These are phyloP conservation scores for Drosophila greeni DNA, from an alignment of 2,888 invertebrate genomes.

Conservation along the genomic window DNA sequence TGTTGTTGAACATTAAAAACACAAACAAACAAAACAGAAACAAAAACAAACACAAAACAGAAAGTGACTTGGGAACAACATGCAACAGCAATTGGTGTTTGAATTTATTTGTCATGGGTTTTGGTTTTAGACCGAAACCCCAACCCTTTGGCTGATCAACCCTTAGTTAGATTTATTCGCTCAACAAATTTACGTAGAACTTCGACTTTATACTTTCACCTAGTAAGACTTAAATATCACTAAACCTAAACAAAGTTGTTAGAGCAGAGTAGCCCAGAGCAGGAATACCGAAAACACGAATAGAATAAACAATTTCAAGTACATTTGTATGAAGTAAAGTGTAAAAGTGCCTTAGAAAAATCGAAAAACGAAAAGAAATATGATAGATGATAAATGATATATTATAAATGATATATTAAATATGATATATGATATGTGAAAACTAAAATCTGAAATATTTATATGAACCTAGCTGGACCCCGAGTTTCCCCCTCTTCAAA, in stretches of 20 bases:
- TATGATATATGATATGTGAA: constrained; percentile 14
- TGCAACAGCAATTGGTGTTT: constrained; percentile 55
- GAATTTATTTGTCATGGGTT: constrained; percentile 50
- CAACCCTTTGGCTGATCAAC: constrained; percentile 14
- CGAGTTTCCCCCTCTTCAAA: constrained; percentile 40
- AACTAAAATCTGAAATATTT: constrained; percentile 29
- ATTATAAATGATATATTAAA: constrained; percentile 11
- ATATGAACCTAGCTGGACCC: constrained; percentile 27
- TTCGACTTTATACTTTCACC: constrained; percentile 43
- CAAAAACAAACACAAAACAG: constrained; percentile 1
- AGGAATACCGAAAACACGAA: constrained; percentile 30
- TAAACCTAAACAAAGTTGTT: constrained; percentile 39
- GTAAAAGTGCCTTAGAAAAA: constrained; percentile 72
- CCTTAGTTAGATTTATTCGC: constrained; percentile 45
- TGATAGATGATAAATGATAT: background rate
- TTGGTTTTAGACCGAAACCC: constrained; percentile 9
- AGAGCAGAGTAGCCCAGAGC: constrained; percentile 38
- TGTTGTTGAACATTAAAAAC: constrained; percentile 34
- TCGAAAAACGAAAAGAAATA: constrained; percentile 22
- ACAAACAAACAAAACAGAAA: background rate
- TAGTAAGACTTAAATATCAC: constrained; percentile 49
- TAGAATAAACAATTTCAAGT: constrained; percentile 33
- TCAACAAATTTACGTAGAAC: constrained; percentile 38
- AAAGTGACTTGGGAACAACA: constrained; percentile 66
- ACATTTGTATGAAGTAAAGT: constrained; percentile 54